phyloP scores from a whole-genome alignment of 2,888 invertebrate genomes.

The Chromoteleia sp. region DNA sequence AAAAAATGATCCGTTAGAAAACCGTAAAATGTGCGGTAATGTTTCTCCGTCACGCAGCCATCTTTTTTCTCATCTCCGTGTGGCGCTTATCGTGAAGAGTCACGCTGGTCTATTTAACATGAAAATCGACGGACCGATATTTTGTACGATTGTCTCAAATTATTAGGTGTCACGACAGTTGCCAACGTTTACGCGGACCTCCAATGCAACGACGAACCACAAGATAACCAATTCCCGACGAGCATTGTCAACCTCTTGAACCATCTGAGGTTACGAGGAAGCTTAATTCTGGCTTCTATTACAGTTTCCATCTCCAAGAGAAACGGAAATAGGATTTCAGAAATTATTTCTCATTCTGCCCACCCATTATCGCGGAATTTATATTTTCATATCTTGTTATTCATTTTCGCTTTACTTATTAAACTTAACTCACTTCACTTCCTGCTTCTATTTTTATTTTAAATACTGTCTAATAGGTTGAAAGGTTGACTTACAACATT shows the following conservation, averaged over 20 bases:
- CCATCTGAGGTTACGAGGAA: slow-evolving; percentile 43
- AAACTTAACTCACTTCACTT: neutral
- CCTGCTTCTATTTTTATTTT: neutral
- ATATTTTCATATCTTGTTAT: slow-evolving; percentile 24
- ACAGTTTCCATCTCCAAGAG: slow-evolving; percentile 39
- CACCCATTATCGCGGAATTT: slow-evolving; percentile 25
- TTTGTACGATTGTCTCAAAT: slow-evolving; percentile 50
- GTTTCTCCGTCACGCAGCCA: slow-evolving; percentile 54
- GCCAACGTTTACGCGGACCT: slow-evolving; percentile 36
- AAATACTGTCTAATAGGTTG: neutral
- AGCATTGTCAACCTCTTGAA: slow-evolving; percentile 40
- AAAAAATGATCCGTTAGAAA: slow-evolving; percentile 55
- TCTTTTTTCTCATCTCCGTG: slow-evolving; percentile 47
- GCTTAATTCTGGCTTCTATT: slow-evolving; percentile 57
- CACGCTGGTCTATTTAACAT: slow-evolving; percentile 57
- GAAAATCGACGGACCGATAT: slow-evolving; percentile 49
- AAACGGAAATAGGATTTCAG: slow-evolving; percentile 54
- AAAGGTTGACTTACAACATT: too few species aligned
- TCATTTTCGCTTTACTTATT: slow-evolving; percentile 17
- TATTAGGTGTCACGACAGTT: slow-evolving; percentile 50
- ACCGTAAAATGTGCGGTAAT: slow-evolving; percentile 53
- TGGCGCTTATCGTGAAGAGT: slow-evolving; percentile 62
- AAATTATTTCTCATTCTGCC: slow-evolving; percentile 44
- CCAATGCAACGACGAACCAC: slow-evolving; percentile 32
- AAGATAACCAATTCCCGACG: slow-evolving; percentile 56